Evolutionary conservation across 37 sponge, comb jelly and placozoan genomes (phyloP), one percentile per base, ranked within the genome.

Genomic region (Diacarnus erythraeanus): DNA sequence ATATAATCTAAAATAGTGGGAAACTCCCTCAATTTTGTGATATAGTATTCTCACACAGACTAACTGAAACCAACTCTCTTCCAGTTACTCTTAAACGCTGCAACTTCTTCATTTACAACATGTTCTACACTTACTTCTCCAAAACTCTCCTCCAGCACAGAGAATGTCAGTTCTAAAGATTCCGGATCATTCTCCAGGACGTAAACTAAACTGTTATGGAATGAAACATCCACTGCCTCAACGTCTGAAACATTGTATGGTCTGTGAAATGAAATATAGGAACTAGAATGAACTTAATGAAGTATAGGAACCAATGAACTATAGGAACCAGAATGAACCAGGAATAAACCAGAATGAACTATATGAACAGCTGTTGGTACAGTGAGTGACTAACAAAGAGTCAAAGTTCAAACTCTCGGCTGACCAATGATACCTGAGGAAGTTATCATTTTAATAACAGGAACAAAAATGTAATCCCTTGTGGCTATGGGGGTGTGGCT

Each of bases 51-150:
- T 30, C 64, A 63, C 51, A 47, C 51, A 6, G 12, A 12, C 51
- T 47, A 47, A 47, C 6, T 47, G 51, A 47, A 47, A 47, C 51
- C 51, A 47, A 47, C 51, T 15, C 51, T 47, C n/a, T n/a, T n/a
- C n/a, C n/a, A n/a, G n/a, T n/a, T n/a, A n/a, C n/a, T n/a, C n/a
- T n/a, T n/a, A n/a, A n/a, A n/a, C n/a, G n/a, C n/a, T n/a, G n/a
- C n/a, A n/a, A n/a, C n/a, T n/a, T n/a, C n/a, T n/a, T n/a, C n/a
- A n/a, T n/a, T n/a, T n/a, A n/a, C n/a, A n/a, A n/a, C n/a, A n/a
- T n/a, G n/a, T n/a, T n/a, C n/a, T n/a, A n/a, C 17, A 1, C 87
- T 0, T 64, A 97, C 95, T 85, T 98, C 88, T 71, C 98, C 98
- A 83, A 95, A 93, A 15, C 78, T 75, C 64, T 93, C 94, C 84